Conservation (phyloP, 1,140 invertebrate species). For the Streblospio benedicti region DNA sequence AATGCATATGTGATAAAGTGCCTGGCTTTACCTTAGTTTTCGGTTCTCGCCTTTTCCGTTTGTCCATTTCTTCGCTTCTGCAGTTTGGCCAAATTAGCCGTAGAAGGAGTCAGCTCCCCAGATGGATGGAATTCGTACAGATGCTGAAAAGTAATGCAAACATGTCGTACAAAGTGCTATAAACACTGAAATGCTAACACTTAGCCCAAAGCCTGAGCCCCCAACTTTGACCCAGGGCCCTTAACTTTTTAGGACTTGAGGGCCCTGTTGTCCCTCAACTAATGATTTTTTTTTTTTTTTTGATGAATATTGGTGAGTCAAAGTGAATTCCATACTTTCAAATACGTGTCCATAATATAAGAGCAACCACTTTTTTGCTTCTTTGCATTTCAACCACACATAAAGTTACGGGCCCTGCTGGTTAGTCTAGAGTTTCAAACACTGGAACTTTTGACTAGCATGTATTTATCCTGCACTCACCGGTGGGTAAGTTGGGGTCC, state of each 20-base stretch:
- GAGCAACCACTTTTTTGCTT: not conserved
- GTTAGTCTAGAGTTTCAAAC: not conserved
- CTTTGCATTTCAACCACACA: not conserved
- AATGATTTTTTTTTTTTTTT: too few species aligned
- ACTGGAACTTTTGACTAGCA: not conserved
- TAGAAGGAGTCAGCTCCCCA: slow-evolving; percentile 89
- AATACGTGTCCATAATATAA: not conserved
- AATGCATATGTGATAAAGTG: too few species aligned
- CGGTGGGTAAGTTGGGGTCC: slow-evolving; percentile 83
- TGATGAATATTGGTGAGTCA: too few species aligned
- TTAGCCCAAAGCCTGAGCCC: too few species aligned
- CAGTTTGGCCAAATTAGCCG: slow-evolving; percentile 76
- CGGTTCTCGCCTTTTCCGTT: slow-evolving; percentile 80
- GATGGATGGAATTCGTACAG: slow-evolving; percentile 81
- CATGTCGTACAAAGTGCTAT: not conserved
- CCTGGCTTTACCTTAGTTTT: slow-evolving; percentile 50
- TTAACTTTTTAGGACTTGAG: too few species aligned
- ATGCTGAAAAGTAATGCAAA: slow-evolving; percentile 49
- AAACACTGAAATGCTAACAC: not conserved
- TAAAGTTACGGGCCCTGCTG: not conserved
- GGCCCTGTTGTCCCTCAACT: too few species aligned
- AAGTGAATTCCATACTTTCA: too few species aligned
- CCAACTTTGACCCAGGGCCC: too few species aligned
- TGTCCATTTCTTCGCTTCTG: slow-evolving; percentile 89
- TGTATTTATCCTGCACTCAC: slow-evolving; percentile 34